Conservation (phyloP, 2,888 invertebrate genomes). For the Macaria notata region DNA sequence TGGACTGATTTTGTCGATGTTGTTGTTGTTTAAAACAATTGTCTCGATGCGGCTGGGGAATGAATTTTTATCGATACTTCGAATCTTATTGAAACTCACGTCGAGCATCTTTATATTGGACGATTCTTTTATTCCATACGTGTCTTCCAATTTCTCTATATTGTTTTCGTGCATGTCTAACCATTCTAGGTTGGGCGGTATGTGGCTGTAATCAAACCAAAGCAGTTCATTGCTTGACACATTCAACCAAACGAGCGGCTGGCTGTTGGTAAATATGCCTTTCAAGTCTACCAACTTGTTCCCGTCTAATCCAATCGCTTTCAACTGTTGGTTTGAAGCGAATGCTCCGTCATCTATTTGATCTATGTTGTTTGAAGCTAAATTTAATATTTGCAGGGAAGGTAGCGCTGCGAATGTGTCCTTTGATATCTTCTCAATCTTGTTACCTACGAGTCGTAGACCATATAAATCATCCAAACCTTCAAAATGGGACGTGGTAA, state of each 20-base stretch:
- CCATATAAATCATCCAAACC: constrained; percentile 89
- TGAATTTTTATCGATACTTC: constrained; percentile 85
- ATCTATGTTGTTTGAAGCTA: constrained; percentile 90
- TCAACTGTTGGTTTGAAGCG: constrained; percentile 87
- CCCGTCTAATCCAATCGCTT: constrained; percentile 89
- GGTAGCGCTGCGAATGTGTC: constrained; percentile 88
- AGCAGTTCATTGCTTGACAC: constrained; percentile 90
- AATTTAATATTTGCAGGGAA: constrained; percentile 89
- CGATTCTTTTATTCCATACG: constrained; percentile 85
- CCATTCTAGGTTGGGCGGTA: constrained; percentile 89
- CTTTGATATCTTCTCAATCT: constrained; percentile 88
- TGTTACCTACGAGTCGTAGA: constrained; percentile 90
- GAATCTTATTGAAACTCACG: constrained; percentile 87
- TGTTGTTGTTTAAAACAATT: constrained; percentile 88
- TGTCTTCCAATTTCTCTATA: constrained; percentile 88
- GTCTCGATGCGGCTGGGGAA: constrained; percentile 89
- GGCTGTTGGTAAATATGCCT: constrained; percentile 88
- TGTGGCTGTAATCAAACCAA: constrained; percentile 91
- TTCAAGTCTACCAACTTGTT: constrained; percentile 90
- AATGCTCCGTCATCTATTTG: constrained; percentile 91
- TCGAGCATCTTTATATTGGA: constrained; percentile 89
- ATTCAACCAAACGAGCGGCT: constrained; percentile 90
- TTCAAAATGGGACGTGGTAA: constrained; percentile 87
- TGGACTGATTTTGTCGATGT: constrained; percentile 85
- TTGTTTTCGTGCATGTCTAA: constrained; percentile 91